Base-by-base conservation (phyloP, 2,888 invertebrate species). In the Polymixis lichenea region DNA sequence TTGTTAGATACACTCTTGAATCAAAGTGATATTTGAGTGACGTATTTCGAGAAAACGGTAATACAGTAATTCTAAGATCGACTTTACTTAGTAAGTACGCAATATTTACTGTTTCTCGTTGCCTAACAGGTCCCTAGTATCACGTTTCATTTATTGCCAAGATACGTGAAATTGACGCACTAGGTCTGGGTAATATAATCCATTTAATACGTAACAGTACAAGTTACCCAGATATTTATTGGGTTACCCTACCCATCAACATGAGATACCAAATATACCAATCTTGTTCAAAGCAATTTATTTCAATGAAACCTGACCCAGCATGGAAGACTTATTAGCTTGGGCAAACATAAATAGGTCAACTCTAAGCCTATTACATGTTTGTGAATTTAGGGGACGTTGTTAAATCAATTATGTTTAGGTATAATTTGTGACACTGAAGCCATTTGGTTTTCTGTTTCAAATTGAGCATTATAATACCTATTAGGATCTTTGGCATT, bases 231-330 rank as follows among this genome's bases (percentile, higher is more conserved):
- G 19, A 70, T n/a, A 77, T 77, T 82, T 81, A 60, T 77, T 32
- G n/a, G 51, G 49, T 46, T 38, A 65, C 32, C 71, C 49, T 38
- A 65, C 32, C 71, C 49, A 70, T 43, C 22, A 62, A 67, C 46
- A 28, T 62, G 61, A 51, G 38, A 64, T 38, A 38, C 38, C 38
- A 38, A 38, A 38, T 61, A 70, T 61, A 70, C 75, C 38, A 80
- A 56, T 73, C 61, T 71, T 49, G 69, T 66, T 69, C 25, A 64
- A 80, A 77, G 64, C 53, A 69, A 80, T 77, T 69, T 72, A 61
- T 80, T 73, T 61, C 43, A 77, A 80, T 74, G 58, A 65, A 77
- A 65, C 61, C 28, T 65, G 56, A 62, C 51, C 51, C 65, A 22
- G 15, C 8, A 15, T 53, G 15, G 49, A 72, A 74, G 61, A 58